Percentiles rank a stretch among this genome's conserved stretches.
Evolutionary conservation across 2,797 vertebrate genomes (phyloP).

Genomic region (Lycodopsis pacificus): DNA sequence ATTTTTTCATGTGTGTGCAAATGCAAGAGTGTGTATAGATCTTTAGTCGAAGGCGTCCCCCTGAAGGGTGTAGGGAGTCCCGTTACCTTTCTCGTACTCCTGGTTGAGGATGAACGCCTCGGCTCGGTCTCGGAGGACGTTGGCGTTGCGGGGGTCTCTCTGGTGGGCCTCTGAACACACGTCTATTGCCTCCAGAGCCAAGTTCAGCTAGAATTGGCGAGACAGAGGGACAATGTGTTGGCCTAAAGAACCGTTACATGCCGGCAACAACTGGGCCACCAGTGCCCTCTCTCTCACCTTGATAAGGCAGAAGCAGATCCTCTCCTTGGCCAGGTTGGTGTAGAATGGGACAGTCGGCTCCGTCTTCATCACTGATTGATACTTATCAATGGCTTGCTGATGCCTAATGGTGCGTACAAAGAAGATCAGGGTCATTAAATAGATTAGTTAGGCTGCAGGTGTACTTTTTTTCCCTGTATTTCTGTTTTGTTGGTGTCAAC

Average conservation of each 20-base stretch:
- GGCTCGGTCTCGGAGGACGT: constrained; percentile 86
- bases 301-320: constrained; percentile 87
- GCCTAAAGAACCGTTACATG: neutral
- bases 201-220: constrained; percentile 70
- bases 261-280: too few relatives aligned
- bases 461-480: neutral
- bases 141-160: constrained; percentile 85
- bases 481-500: neutral
- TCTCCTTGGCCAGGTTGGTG: constrained; percentile 85
- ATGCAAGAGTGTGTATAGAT: neutral
- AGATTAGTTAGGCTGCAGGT: neutral
- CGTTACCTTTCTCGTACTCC: constrained; percentile 87
- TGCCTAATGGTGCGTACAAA: constrained; percentile 68
- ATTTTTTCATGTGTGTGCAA: too few relatives aligned
- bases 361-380: constrained; percentile 83
- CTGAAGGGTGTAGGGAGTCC: neutral
- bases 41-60: neutral
- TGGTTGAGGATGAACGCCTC: constrained; percentile 90
- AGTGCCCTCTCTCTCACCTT: constrained; percentile 68
- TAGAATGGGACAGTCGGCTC: constrained; percentile 83
- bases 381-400: constrained; percentile 86
- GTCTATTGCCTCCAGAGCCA: constrained; percentile 80
- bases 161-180: constrained; percentile 88
- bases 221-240: neutral
- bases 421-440: neutral